Evolutionary conservation across 2,888 invertebrate genomes (phyloP).

Genomic region (Melangyna quadrimaculata): DNA sequence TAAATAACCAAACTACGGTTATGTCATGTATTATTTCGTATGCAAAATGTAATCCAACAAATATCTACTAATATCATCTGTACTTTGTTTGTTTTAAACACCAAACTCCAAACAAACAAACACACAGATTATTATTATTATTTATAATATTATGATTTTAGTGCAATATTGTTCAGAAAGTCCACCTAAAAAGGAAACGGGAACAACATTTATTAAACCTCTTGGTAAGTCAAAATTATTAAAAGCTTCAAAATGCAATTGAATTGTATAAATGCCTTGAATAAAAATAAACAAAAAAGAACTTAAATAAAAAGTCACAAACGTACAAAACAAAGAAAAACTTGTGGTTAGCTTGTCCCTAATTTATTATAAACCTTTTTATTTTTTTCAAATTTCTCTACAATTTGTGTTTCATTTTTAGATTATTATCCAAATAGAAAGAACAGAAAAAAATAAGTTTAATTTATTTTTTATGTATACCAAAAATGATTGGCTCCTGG

Average conservation of each 20-base stretch:
- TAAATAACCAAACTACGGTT: neutral
- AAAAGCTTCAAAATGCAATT: neutral
- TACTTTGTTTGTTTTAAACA: slow-evolving; percentile 42
- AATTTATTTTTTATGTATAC: slow-evolving; percentile 51
- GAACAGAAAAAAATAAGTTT: slow-evolving; percentile 61
- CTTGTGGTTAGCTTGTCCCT: slow-evolving; percentile 44
- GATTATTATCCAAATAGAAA: slow-evolving; percentile 70
- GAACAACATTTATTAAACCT: slow-evolving; percentile 59
- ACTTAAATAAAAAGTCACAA: neutral
- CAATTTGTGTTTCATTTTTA: slow-evolving; percentile 34
- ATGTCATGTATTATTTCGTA: neutral
- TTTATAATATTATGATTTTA: slow-evolving; percentile 53
- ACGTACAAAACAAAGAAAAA: slow-evolving; percentile 46
- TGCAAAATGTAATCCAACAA: neutral
- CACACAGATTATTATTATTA: slow-evolving; percentile 40
- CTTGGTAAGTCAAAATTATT: slow-evolving; percentile 51
- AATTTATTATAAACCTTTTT: slow-evolving; percentile 43
- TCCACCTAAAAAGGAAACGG: slow-evolving; percentile 19
- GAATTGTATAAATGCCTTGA: neutral
- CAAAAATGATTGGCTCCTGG: slow-evolving; percentile 37
- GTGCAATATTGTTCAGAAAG: slow-evolving; percentile 55
- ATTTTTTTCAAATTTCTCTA: slow-evolving; percentile 20
- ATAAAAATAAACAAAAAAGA: slow-evolving; percentile 36
- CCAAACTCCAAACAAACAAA: neutral
- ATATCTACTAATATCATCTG: slow-evolving; percentile 11